These are phyloP conservation scores for Psephotus haematonotus DNA, from an alignment of 2,113 vertebrate genomes.

Conservation along the genomic window DNA sequence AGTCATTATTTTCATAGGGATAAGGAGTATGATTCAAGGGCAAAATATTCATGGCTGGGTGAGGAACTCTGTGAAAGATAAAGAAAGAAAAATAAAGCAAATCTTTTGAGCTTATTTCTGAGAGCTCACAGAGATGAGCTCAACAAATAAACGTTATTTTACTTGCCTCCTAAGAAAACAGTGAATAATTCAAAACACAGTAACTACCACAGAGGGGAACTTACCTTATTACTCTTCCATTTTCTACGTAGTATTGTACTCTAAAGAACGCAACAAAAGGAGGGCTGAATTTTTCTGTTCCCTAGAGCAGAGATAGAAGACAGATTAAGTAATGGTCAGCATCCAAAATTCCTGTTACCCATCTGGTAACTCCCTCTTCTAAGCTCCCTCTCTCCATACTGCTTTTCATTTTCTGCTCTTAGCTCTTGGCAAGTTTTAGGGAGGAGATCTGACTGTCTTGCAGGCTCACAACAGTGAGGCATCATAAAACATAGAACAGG, in stretches of 20 bases:
- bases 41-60: not conserved
- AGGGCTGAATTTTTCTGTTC: slow-evolving; percentile 71
- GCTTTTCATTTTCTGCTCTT: not conserved
- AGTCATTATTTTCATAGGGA: not conserved
- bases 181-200: not conserved
- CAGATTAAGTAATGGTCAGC: not conserved
- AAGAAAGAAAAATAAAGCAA: not conserved
- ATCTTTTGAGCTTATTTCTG: not conserved
- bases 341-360: not conserved
- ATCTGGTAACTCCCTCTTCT: not conserved
- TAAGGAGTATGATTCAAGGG: not conserved
- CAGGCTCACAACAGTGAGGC: not conserved
- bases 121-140: not conserved
- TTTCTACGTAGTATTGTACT: slow-evolving; percentile 89
- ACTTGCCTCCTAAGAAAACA: not conserved
- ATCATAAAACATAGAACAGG: not conserved
- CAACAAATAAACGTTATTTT: not conserved
- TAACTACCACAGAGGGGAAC: not conserved
- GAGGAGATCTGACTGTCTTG: not conserved
- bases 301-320: slow-evolving; percentile 66
- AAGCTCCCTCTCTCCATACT: not conserved
- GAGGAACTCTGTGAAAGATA: not conserved
- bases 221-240: slow-evolving; percentile 87
- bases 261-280: slow-evolving; percentile 84
- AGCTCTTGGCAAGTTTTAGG: not conserved